Evolutionary conservation across 92 coral and sea anemone species (phyloP).

Genomic region (Zoanthus gigantus): DNA sequence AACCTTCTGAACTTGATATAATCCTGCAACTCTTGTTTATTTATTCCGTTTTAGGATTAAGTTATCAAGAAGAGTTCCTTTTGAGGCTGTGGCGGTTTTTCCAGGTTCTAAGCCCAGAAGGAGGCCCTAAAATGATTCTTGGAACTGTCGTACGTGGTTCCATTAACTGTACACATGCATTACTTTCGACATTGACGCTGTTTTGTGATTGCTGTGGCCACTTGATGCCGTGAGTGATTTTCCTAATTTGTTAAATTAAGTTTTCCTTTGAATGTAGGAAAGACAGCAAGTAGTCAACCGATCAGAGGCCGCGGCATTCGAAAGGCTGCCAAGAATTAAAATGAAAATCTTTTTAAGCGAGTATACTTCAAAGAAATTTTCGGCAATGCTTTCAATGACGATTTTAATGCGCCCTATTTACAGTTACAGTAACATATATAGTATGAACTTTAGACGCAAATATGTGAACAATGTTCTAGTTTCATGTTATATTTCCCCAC

Average conservation of each 20-base stretch:
- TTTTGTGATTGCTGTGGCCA: constrained; percentile 99
- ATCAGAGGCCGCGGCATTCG: too few species aligned
- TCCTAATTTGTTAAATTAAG: background rate
- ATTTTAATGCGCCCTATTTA: too few species aligned
- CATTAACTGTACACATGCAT: constrained; percentile 75
- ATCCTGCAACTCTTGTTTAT: background rate
- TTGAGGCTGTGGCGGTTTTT: constrained; percentile 94
- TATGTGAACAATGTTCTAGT: too few species aligned
- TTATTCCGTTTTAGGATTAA: constrained; percentile 70
- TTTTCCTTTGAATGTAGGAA: too few species aligned
- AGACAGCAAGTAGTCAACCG: too few species aligned
- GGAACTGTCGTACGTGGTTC: constrained; percentile 75
- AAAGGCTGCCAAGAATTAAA: too few species aligned
- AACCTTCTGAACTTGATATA: background rate
- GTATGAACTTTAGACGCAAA: too few species aligned
- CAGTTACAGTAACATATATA: too few species aligned
- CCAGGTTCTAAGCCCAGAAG: constrained; percentile 87
- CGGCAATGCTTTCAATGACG: too few species aligned
- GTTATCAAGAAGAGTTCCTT: constrained; percentile 96
- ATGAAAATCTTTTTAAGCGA: too few species aligned
- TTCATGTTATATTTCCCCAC: too few species aligned
- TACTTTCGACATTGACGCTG: constrained; percentile 85
- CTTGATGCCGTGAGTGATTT: constrained; percentile 75
- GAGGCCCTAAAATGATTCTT: constrained; percentile 84
- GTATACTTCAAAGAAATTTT: too few species aligned